phyloP scores from a whole-genome alignment of 2,113 vertebrate genomes.

The Sinocyclocheilus grahami region DNA sequence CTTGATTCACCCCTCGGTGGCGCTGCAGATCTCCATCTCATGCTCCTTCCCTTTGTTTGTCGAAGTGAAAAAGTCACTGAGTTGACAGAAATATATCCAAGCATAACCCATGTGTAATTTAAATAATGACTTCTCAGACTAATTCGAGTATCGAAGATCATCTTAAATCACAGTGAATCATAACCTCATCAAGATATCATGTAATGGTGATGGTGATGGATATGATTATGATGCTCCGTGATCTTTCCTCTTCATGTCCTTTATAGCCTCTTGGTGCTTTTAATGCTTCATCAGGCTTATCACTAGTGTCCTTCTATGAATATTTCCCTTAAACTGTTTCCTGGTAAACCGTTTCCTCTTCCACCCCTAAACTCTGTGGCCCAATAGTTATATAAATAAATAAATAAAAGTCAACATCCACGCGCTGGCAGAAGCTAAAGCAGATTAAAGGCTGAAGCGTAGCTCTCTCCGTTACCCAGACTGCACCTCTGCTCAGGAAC shows the following conservation, averaged over 20 bases:
- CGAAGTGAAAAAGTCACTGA: background rate
- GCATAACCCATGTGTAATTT: background rate
- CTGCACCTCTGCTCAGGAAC: constrained; percentile 42
- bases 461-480: constrained; percentile 69
- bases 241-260: background rate
- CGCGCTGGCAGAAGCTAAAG: constrained; percentile 73
- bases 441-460: constrained; percentile 77
- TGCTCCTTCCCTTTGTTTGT: background rate
- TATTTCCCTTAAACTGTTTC: background rate
- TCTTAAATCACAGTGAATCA: background rate
- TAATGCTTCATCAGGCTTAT: background rate
- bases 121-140: background rate
- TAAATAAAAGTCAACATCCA: background rate
- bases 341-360: background rate
- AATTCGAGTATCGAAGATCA: background rate
- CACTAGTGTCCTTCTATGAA: too few species aligned
- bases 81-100: background rate
- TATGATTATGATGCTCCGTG: background rate
- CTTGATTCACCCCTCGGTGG: constrained; percentile 9
- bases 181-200: background rate
- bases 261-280: background rate
- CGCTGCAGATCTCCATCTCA: background rate
- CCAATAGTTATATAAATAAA: constrained; percentile 38
- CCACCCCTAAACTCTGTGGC: constrained; percentile 18
- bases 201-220: background rate